Evolutionary conservation across 2,888 invertebrate species (phyloP), one percentile per base, ranked within the genome.

Genomic region (Pristionchus mayeri): DNA sequence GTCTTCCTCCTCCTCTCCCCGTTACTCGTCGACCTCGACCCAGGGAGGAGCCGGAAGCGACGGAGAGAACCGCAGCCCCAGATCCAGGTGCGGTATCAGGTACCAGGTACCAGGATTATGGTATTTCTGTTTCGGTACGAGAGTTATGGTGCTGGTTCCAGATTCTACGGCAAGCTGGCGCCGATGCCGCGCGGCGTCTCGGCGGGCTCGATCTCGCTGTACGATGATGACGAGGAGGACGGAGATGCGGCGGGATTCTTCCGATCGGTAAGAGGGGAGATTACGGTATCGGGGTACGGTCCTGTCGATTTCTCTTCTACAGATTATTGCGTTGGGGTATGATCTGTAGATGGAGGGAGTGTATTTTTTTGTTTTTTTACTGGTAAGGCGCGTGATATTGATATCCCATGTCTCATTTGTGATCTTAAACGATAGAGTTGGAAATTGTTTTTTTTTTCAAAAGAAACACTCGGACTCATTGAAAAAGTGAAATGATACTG

Each of bases 121-220:
- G 40, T 75, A 75, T 11, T 44, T 11, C 67, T 24, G 37, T 18
- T 67, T 34, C 4, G 16, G 27, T 24, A 21, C 21, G 27, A 24
- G 57, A 57, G 27, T n/a, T n/a, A n/a, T n/a, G n/a, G n/a, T n/a
- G n/a, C n/a, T n/a, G n/a, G n/a, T n/a, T n/a, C 1, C 63, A 82
- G 81, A 48, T 82, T 63, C 81, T 82, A 44, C 48, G 81, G 81
- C 30, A 82, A 82, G 63, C 81, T 82, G 27, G 81, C 81, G 1
- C 81, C 81, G 1, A 2, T 30, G 0, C 27, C 27, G 21, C 76
- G 30, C 6, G 30, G 71, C 44, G 16, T 13, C 44, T n/a, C 71
- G n/a, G 76, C 48, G 30, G 50, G 30, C 50, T 50, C 76, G 24
- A 50, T 78, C 76, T 48, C 76, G 7, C 30, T 78, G 7, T 78